Evolutionary conservation across 2,797 vertebrate species (phyloP), one percentile per base, ranked within the genome.

Genomic region (Tympanoctomys barrerae): DNA sequence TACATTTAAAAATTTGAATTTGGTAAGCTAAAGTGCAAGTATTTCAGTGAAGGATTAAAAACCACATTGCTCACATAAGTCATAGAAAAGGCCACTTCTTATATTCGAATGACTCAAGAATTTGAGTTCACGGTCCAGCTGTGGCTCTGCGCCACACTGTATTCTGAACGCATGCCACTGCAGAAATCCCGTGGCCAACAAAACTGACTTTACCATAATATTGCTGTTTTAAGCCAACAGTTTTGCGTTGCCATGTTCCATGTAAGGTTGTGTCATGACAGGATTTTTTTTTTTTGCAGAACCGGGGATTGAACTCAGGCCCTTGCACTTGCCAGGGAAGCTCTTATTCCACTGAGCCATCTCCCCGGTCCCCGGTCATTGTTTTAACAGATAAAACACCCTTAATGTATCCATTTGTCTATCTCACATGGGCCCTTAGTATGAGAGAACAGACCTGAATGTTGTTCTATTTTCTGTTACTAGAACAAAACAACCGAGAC

Each of bases 21-120:
- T 89, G 31, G 81, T n/a, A 88, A 89, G n/a, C 14, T 81, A 77
- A 66, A 85, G 19, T 64, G 94, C 52, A 90, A 64, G 33, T 78
- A 80, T 26, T 82, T 90, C 24, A 54, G 39, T 46, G 54, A 57
- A 77, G 28, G 22, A 70, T 78, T 78, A 90, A 90, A 94, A 87
- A 62, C 13, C 71, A 78, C 21, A 54, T 57, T 85, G 54, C 18
- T 94, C 83, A 92, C 61, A 92, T 33, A 42, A 31, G 9, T 78
- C 36, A 59, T 26, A 61, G 77, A 94, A 87, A 92, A 91, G 66
- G 28, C 9, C 39, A 68, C 18, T 31, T 84, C 54, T 93, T 80
- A 42, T 12, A 62, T 84, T 82, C 33, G 19, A 84, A 42, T 46
- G 33, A 54, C n/a, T 83, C 66, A 14, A 90, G 46, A 71, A 12